Base-by-base conservation (phyloP, 2,113 vertebrate species). In the Ploceus nigricollis region DNA sequence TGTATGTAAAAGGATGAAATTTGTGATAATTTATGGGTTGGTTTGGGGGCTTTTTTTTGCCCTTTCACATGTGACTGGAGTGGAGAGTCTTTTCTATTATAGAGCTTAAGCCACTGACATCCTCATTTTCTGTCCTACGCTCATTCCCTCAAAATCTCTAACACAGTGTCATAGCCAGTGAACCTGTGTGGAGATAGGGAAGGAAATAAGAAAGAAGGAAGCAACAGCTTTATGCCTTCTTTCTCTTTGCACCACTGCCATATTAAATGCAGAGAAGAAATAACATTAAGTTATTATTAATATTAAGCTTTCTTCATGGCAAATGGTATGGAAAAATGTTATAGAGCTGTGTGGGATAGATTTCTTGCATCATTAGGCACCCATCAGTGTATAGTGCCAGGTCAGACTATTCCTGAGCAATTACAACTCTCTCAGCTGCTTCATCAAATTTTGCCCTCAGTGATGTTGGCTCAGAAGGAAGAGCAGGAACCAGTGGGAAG, bases 21-120 rank as follows among this genome's bases (percentile, higher is more conserved):
- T 35, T 24, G 10, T 48, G 27, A 39, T 48, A 68, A 50, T 48
- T 91, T 63, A 47, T 4, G 15, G 7, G 7, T 40, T 68, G 9
- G 5, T 10, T 72, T 64, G 8, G 3, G 3, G 12, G 2, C 2
- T 23, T 7, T 19, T 51, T 45, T 37, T 28, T 11, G 0, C 15
- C 9, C 5, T 79, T 66, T 82, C 37, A 50, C 2, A 0, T 54
- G 15, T 63, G 48, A 20, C 19, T 78, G 31, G 28, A n/a, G 2
- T 75, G n/a, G 22, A 57, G 11, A 70, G 30, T 39, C 22, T 61
- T 56, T n/a, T 23, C 31, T 54, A 13, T 24, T 39, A 11, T 1
- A 42, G 30, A 45, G 18, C 63, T 31, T 80, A 39, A 83, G 39
- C 7, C 6, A 23, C 9, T 54, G n/a, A 16, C 9, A 13, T 42